phyloP scores from a whole-genome alignment of 1,140 invertebrate species.

The Chrysomallon squamiferum region DNA sequence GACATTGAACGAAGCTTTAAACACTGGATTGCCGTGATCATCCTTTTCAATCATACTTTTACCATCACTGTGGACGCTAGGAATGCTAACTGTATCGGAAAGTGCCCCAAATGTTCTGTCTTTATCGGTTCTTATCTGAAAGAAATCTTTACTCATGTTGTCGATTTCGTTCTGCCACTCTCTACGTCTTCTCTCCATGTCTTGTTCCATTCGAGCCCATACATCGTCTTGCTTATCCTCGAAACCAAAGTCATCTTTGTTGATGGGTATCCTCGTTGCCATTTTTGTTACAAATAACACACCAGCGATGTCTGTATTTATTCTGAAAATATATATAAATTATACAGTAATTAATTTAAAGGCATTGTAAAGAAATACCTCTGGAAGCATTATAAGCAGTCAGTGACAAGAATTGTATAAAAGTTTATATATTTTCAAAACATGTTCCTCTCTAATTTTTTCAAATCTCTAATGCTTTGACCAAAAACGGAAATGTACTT shows the following conservation, averaged over 20 bases:
- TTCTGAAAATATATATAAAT: too few species aligned
- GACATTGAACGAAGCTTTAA: conserved; percentile 50
- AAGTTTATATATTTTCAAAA: too few species aligned
- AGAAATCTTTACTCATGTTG: conserved; percentile 60
- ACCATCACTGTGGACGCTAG: conserved; percentile 21
- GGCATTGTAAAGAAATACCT: too few species aligned
- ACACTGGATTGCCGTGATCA: conserved; percentile 46
- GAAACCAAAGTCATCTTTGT: conserved; percentile 52
- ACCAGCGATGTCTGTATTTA: too few species aligned
- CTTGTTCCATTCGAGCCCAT: conserved; percentile 59
- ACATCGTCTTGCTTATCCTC: conserved; percentile 56
- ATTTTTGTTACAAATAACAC: conserved; percentile 33
- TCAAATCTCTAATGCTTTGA: too few species aligned
- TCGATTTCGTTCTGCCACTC: conserved; percentile 62
- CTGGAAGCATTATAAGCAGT: too few species aligned
- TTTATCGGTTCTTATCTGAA: conserved; percentile 47
- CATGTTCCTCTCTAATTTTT: too few species aligned
- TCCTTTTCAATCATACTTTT: conserved; percentile 49
- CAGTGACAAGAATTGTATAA: too few species aligned
- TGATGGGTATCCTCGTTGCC: conserved; percentile 56
- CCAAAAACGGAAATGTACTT: too few species aligned
- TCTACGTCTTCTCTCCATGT: conserved; percentile 55
- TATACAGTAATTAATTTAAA: too few species aligned
- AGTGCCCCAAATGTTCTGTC: background rate
- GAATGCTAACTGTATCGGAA: background rate